Evolutionary conservation across 2,888 invertebrate genomes (phyloP), one percentile per base, ranked within the genome.

Genomic region (Punctoribates punctum): DNA sequence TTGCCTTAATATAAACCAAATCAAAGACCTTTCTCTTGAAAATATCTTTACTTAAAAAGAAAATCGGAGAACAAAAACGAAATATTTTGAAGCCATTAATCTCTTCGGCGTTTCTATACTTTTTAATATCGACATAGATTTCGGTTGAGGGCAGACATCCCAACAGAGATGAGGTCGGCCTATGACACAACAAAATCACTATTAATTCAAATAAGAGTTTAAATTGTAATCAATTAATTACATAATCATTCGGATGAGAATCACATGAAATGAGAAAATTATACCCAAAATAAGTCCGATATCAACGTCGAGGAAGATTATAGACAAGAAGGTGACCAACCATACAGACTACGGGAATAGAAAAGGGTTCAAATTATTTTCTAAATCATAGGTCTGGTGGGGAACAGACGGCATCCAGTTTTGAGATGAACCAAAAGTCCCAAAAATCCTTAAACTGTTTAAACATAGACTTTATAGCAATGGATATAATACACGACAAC

Each of bases 261-360:
- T 86, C 48, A 91, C 89, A 0, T 89, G 84, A 2, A 94, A 83
- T 25, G 92, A 91, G 20, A 91, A 85, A 23, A 89, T 82, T 2
- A 94, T 87, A 2, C 95, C 94, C 0, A 90, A 88, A 0, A 88
- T 86, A 5, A 96, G 85, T 0, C 96, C 96, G 81, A 90, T 86
- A 82, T 92, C 93, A 77, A 95, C 92, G 83, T 93, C 91, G 74
- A 93, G 83, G 27, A 93, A 81, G n/a, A 91, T 85, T 0, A 93
- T 93, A 0, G 89, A 86, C 4, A 89, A 80, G 83, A 93, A 95
- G 0, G 94, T 91, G 3, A 89, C 86, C 1, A 92, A 82, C 94
- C 94, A 96, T 15, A 93, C 89, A 0, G 75, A 72, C 80, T 80
- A 73, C 34, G 75, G 76, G n/a, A n/a, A n/a, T 27, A 54, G 81